phyloP scores from a whole-genome alignment of 2,113 vertebrate genomes.

The Rutilus rutilus region DNA sequence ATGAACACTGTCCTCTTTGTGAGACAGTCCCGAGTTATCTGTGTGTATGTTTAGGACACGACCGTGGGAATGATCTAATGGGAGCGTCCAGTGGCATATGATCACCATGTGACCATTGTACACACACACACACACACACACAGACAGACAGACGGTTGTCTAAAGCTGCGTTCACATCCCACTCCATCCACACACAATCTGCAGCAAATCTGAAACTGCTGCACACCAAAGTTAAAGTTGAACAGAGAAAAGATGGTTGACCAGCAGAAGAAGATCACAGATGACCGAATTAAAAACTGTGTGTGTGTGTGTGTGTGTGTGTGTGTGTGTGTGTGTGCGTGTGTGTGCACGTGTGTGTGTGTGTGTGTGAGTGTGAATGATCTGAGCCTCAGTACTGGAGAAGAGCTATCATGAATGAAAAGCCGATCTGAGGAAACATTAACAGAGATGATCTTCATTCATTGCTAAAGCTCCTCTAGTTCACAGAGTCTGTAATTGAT shows the following conservation, averaged over 20 bases:
- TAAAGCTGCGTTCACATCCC: not conserved
- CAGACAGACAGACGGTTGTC: not conserved
- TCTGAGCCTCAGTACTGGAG: not conserved
- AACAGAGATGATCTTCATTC: not conserved
- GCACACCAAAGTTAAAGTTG: too few relatives aligned
- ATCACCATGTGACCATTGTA: slow-evolving; percentile 48
- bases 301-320: not conserved
- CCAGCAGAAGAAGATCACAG: too few relatives aligned
- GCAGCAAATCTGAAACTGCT: too few relatives aligned
- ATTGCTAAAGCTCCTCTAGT: not conserved
- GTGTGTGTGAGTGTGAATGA: not conserved
- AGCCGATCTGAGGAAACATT: not conserved
- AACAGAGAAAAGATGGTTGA: too few relatives aligned
- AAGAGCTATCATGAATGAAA: not conserved
- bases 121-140: slow-evolving; percentile 1
- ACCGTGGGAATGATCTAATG: slow-evolving; percentile 35
- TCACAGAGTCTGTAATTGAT: not conserved
- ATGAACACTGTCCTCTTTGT: slow-evolving; percentile 45
- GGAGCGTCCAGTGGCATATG: slow-evolving; percentile 46
- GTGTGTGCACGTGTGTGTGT: not conserved
- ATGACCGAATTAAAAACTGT: not conserved
- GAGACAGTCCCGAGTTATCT: not conserved
- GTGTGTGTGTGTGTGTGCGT: not conserved
- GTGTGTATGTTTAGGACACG: slow-evolving; percentile 34
- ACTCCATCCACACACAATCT: too few relatives aligned